A percentile compares a stretch with the other conserved stretches of the same genome.
phyloP scores from a whole-genome alignment of 2,888 invertebrate species.

The Heteropelma amictum region DNA sequence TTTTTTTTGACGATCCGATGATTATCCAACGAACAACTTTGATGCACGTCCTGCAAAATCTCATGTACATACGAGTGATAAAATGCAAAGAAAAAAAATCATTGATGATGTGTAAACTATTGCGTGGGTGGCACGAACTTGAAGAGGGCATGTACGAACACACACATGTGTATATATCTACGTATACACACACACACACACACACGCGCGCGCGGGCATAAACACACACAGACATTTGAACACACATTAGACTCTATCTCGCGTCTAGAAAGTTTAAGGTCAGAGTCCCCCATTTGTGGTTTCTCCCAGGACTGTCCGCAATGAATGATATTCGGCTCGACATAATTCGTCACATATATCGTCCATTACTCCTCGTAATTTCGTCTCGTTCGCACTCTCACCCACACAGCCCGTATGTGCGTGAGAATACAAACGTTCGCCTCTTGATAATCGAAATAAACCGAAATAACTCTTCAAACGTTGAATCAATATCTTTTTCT shows the following conservation, averaged over 20 bases:
- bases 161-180: not conserved
- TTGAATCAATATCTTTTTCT: no score
- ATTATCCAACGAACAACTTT: not conserved
- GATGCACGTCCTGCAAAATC: not conserved
- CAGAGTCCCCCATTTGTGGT: constrained; percentile 45
- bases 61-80: constrained; percentile 14
- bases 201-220: no score
- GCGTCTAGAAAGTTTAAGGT: constrained; percentile 51
- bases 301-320: constrained; percentile 15
- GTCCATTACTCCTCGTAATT: not conserved
- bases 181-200: not conserved
- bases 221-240: no score
- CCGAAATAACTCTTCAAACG: no score
- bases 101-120: not conserved
- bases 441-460: no score
- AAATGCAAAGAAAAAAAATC: not conserved
- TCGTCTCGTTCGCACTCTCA: not conserved
- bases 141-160: not conserved
- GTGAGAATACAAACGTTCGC: no score
- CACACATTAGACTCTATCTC: constrained; percentile 21
- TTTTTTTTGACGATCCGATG: not conserved
- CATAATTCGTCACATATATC: not conserved
- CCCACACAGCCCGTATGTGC: not conserved
- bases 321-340: constrained; percentile 24
- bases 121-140: constrained; percentile 41